Evolutionary conservation across 2,797 vertebrate genomes (phyloP), one percentile per base, ranked within the genome.

Genomic region (Amniataba percoides): DNA sequence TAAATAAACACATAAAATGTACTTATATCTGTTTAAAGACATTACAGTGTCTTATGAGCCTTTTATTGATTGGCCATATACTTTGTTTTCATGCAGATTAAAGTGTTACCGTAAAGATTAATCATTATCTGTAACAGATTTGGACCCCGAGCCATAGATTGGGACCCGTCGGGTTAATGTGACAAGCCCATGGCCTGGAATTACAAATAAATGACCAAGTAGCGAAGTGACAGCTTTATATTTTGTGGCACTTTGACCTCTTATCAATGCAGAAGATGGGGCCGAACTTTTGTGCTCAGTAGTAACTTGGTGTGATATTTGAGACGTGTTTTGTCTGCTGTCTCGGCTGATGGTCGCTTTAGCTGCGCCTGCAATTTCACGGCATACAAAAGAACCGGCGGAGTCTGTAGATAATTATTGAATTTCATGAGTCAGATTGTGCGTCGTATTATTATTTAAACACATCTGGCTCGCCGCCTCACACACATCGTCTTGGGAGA

Each of bases 401-500:
- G 9, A 13, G 19, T 48, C 23, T 39, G 3, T 18, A 18, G 25
- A 27, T 81, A 45, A 23, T 16, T 51, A 31, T 53, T 63, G 25
- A 48, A 40, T 62, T 69, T 27, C 3, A 31, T 39, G 9, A 27
- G 56, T 56, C 42, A 3, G 25, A 64, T 56, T 53, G 8, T 48
- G 1, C 39, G 18, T 46, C 31, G 7, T 62, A 42, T 56, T 18
- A 7, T 51, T 55, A 23, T 72, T 66, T 46, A 53, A 46, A 49
- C 55, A 16, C 31, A 23, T 16, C 18, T 34, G 25, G 1, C 43
- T 39, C 52, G 57, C 36, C 72, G 43, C 19, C 64, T 57, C 19
- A 56, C 46, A n/a, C 56, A 34, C 27, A 31, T 48, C 16, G 7
- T 27, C 46, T 60, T 40, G 23, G 65, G 49, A 80, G 78, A 82